Percentiles rank a stretch among this genome's conserved stretches.
Evolutionary conservation across 1,140 invertebrate genomes (phyloP).

Genomic region (Rhopalosiphum padi): DNA sequence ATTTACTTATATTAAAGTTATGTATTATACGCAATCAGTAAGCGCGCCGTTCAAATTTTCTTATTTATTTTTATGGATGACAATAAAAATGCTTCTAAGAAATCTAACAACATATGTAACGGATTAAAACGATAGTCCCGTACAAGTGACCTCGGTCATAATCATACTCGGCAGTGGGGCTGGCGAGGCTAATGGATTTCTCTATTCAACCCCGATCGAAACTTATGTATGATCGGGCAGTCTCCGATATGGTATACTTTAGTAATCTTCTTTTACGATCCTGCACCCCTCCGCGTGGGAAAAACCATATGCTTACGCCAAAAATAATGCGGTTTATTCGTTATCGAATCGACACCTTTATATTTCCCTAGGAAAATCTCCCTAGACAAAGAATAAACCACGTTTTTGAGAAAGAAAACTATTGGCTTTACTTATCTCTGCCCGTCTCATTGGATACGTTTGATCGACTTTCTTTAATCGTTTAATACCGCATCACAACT

Average conservation of each 20-base stretch:
- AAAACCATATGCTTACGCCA: slow-evolving; percentile 12
- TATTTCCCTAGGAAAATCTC: neutral
- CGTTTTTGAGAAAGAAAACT: neutral
- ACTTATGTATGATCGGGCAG: neutral
- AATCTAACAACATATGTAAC: slow-evolving; percentile 28
- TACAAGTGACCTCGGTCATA: neutral
- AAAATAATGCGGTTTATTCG: neutral
- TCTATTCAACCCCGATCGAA: neutral
- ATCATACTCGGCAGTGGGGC: no score
- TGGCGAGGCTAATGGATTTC: slow-evolving; percentile 15
- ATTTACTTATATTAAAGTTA: neutral
- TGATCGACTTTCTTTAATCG: neutral
- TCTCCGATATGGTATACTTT: neutral
- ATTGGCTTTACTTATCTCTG: neutral
- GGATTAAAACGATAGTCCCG: slow-evolving; percentile 23
- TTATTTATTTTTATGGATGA: slow-evolving; percentile 48
- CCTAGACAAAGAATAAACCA: neutral
- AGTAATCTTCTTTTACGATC: slow-evolving; percentile 51
- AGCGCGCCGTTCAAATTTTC: neutral
- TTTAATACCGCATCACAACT: neutral
- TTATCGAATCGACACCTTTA: neutral
- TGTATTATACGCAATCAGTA: neutral
- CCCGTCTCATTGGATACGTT: neutral
- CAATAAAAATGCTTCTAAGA: slow-evolving; percentile 37
- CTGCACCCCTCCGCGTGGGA: neutral